A percentile compares a stretch with the other conserved stretches of the same genome.
Evolutionary conservation across 23 tunicate genomes (phyloP).

Genomic region (Trididemnum miniatum): DNA sequence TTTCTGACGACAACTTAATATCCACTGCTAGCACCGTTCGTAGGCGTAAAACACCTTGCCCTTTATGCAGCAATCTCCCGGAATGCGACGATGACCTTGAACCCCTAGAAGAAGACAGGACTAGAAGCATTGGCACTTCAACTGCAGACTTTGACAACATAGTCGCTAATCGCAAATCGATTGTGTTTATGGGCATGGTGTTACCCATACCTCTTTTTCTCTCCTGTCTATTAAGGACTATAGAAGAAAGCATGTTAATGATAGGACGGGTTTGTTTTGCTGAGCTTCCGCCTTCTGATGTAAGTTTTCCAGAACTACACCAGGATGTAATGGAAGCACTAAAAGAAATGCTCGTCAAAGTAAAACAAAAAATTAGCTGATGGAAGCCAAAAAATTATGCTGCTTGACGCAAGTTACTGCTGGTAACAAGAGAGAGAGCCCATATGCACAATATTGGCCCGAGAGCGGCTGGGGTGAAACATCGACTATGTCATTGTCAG

Average conservation of each 20-base stretch:
- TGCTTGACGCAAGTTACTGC: too few relatives aligned
- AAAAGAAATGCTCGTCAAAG: slow-evolving; percentile 4
- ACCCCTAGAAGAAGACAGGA: neutral
- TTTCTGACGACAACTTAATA: neutral
- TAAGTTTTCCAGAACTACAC: slow-evolving; percentile 39
- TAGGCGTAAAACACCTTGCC: slow-evolving; percentile 22
- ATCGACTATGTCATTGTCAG: too few relatives aligned
- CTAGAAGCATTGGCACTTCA: slow-evolving; percentile 35
- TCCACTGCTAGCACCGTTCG: neutral
- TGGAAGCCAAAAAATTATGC: too few relatives aligned
- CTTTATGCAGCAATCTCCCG: slow-evolving; percentile 14
- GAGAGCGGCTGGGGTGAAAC: too few relatives aligned
- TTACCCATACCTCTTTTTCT: slow-evolving; percentile 60
- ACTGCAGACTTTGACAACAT: slow-evolving; percentile 54
- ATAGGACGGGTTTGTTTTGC: slow-evolving; percentile 49
- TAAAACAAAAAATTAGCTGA: slow-evolving; percentile 17
- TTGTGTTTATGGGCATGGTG: slow-evolving; percentile 37
- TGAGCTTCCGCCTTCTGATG: slow-evolving; percentile 44
- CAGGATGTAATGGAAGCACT: slow-evolving; percentile 25
- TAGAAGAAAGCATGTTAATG: slow-evolving; percentile 46
- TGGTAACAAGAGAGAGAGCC: too few relatives aligned
- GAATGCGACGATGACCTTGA: neutral
- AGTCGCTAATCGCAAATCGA: slow-evolving; percentile 28
- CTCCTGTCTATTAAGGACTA: slow-evolving; percentile 12
- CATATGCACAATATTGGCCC: too few relatives aligned